phyloP scores from a whole-genome alignment of 2,888 invertebrate species.

The Catocala fraxini region DNA sequence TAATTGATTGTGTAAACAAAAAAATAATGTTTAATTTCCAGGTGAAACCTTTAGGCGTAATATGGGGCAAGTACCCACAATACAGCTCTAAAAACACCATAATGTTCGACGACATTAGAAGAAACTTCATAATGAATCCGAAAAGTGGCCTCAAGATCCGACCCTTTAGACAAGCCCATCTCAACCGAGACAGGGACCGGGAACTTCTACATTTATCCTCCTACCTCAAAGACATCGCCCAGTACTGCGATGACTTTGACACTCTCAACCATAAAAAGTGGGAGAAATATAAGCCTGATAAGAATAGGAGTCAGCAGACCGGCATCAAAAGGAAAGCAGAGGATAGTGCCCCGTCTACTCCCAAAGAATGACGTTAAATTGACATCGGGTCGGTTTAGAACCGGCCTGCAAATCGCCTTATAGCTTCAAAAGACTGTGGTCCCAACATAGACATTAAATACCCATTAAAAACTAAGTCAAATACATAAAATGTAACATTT shows the following conservation, averaged over 20 bases:
- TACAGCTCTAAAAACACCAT: constrained; percentile 97
- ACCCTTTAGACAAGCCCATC: constrained; percentile 96
- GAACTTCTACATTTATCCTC: constrained; percentile 94
- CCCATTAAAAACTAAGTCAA: constrained; percentile 33
- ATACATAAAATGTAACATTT: constrained; percentile 37
- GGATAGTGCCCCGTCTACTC: constrained; percentile 70
- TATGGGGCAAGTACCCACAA: constrained; percentile 98
- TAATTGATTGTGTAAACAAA: too few species aligned
- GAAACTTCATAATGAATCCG: constrained; percentile 99
- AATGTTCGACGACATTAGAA: constrained; percentile 98
- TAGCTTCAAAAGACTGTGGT: constrained; percentile 56
- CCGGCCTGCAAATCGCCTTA: constrained; percentile 51
- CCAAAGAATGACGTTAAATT: constrained; percentile 74
- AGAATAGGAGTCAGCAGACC: constrained; percentile 64
- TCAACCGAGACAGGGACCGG: constrained; percentile 93
- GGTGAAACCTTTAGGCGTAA: constrained; percentile 98
- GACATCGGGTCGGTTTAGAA: neutral
- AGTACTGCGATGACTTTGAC: constrained; percentile 93
- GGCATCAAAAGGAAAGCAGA: constrained; percentile 84
- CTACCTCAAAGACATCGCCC: constrained; percentile 94
- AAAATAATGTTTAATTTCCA: constrained; percentile 63
- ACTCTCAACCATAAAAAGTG: constrained; percentile 96
- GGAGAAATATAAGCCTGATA: constrained; percentile 92
- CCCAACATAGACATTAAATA: constrained; percentile 2
- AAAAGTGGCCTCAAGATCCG: constrained; percentile 96